phyloP scores from a whole-genome alignment of 2,888 invertebrate species.

The Mactromeris polynyma region DNA sequence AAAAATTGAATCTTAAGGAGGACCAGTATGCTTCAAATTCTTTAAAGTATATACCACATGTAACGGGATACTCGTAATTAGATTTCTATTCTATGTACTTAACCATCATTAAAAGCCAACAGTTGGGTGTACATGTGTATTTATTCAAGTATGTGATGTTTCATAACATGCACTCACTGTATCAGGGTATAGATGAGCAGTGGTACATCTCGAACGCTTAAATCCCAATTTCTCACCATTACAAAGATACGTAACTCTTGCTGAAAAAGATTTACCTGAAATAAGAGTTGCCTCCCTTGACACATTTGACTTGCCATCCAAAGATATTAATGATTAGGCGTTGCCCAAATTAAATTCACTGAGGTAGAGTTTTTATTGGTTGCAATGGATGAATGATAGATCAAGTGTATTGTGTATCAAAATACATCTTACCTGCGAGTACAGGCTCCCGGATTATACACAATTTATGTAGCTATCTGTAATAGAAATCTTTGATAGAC shows the following conservation, averaged over 20 bases:
- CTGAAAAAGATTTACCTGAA: background rate
- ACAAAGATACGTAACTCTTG: background rate
- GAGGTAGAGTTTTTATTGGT: background rate
- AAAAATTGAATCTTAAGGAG: no score
- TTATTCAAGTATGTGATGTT: no score
- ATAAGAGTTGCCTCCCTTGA: background rate
- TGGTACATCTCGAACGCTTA: no score
- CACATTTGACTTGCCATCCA: background rate
- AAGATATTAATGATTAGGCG: background rate
- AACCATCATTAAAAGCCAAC: no score
- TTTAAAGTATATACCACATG: no score
- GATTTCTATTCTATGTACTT: no score
- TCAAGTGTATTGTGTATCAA: slow-evolving; percentile 13
- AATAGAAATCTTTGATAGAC: background rate
- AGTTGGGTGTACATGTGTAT: no score
- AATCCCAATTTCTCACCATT: background rate
- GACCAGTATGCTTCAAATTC: no score
- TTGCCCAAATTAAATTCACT: slow-evolving; percentile 10
- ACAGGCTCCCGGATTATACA: background rate
- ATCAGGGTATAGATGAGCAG: no score
- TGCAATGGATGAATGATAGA: background rate
- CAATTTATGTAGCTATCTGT: background rate
- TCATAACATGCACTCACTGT: no score
- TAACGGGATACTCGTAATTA: no score
- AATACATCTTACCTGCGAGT: background rate